Evolutionary conservation across 2,113 vertebrate genomes (phyloP), one percentile per base, ranked within the genome.

Genomic region (Amia ocellicauda): DNA sequence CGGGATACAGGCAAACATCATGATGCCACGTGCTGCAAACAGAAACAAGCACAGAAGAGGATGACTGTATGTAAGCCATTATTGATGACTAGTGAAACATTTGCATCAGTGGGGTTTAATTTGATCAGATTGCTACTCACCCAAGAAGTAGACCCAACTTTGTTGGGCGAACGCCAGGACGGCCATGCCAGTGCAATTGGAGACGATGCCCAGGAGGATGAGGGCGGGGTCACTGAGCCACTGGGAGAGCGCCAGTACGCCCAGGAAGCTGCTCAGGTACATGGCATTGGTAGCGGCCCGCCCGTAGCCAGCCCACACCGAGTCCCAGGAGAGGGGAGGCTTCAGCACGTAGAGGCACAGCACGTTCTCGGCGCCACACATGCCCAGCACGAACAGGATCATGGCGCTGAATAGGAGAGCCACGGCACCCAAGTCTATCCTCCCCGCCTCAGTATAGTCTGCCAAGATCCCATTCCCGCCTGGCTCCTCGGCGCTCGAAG

Each of bases 1-100:
- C 14, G 78, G 76, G 67, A 78, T 70, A n/a, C 76, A 80, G 50
- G 78, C 72, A 51, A 80, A 80, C 76, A 80, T 64, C 78, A 80
- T 80, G 64, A 77, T 64, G 20, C 61, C 67, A 29, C 78, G 76
- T 41, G 72, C 78, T 80, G 64, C 41, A 57, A 24, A 45, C 7
- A 51, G 22, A 68, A 49, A 56, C 53, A 61, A 68, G 3, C 3
- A 7, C 11, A 36, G 31, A 4, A 36, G 31, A 2, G 11, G 31
- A 4, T 36, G 11, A 10, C 31, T 36, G 31, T 36, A 36, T 4
- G 31, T 10, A 36, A 2, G 11, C 31, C 31, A 1, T 36, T 1
- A 36, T 10, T 36, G 11, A 4, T 7, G 31, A 10, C 5, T 7
- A 10, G 5, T 36, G 31, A 10, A 36, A 36, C 31, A 36, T 10